These are phyloP conservation scores for Phymorhynchus buccinoides DNA, from an alignment of 1,140 invertebrate genomes.

Conservation along the genomic window DNA sequence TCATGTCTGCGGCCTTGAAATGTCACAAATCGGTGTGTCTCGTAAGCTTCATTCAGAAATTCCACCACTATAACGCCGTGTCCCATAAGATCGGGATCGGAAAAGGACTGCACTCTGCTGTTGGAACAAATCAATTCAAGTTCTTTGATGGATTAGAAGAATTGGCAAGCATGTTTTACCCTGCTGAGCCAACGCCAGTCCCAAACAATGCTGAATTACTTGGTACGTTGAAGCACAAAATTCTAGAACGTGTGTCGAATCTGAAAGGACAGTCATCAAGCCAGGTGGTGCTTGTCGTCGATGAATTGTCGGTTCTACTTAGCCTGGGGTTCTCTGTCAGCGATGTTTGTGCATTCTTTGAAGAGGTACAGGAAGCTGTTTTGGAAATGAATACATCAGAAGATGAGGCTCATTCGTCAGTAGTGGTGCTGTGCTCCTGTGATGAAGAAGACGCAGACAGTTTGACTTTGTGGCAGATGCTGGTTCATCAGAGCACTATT, in stretches of 20 bases:
- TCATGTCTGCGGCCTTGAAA: conserved; percentile 49
- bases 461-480: conserved; percentile 41
- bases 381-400: neutral
- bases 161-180: conserved; percentile 37
- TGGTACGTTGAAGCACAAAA: neutral
- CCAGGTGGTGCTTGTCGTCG: conserved; percentile 46
- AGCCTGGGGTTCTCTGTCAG: conserved; percentile 45
- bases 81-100: conserved; percentile 58
- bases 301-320: conserved; percentile 54
- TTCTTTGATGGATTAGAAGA: conserved; percentile 59
- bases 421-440: conserved; percentile 45
- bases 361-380: neutral
- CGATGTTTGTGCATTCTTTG: conserved; percentile 46
- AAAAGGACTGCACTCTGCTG: conserved; percentile 46
- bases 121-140: conserved; percentile 46
- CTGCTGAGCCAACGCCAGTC: neutral
- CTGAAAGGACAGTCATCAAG: neutral
- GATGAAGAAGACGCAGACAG: conserved; percentile 50
- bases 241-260: conserved; percentile 11
- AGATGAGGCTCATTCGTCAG: conserved; percentile 35
- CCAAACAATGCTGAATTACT: conserved; percentile 25
- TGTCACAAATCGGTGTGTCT: conserved; percentile 48
- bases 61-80: conserved; percentile 59
- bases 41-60: conserved; percentile 51
- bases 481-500: conserved; percentile 47